A percentile compares a stretch with the other conserved stretches of the same genome.
Conservation (phyloP, 2,797 vertebrate species). For the Myotis vivesi region DNA sequence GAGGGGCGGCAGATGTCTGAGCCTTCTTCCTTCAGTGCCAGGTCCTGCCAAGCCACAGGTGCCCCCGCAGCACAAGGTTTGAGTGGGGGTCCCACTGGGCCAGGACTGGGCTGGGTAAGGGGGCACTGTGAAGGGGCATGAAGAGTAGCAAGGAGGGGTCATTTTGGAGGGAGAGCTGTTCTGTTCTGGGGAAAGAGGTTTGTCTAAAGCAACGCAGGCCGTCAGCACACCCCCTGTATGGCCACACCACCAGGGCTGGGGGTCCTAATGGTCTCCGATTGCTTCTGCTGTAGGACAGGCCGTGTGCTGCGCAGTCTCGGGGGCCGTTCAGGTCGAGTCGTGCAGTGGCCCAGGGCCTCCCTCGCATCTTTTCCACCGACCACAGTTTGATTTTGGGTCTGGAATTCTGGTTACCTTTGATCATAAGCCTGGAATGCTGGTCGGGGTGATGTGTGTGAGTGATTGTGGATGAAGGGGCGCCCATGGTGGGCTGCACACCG, state of each 20-base stretch:
- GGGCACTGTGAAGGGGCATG: accelerated
- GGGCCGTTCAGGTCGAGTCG: accelerated
- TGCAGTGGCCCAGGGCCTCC: background rate
- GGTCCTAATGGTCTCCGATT: accelerated
- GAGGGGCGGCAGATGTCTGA: background rate
- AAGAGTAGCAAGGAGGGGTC: background rate
- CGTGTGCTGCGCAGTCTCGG: background rate
- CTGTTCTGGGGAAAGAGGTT: background rate
- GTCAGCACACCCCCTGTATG: accelerated
- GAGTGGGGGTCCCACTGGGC: background rate
- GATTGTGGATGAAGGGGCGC: background rate
- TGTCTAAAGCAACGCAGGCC: background rate
- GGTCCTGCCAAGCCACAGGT: slow-evolving; percentile 64
- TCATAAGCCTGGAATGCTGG: background rate
- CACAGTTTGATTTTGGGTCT: background rate
- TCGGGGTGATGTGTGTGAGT: accelerated
- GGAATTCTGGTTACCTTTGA: background rate
- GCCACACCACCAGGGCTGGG: background rate
- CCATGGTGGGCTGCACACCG: accelerated
- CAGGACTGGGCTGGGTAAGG: accelerated
- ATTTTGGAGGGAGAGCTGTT: background rate
- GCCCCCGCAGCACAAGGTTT: background rate
- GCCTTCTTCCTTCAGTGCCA: background rate
- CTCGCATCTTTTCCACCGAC: background rate
- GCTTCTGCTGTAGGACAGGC: background rate